Evolutionary conservation across 64 coral and sea anemone species (phyloP), one percentile per base, ranked within the genome.

Genomic region (Stichodactyla helianthus): DNA sequence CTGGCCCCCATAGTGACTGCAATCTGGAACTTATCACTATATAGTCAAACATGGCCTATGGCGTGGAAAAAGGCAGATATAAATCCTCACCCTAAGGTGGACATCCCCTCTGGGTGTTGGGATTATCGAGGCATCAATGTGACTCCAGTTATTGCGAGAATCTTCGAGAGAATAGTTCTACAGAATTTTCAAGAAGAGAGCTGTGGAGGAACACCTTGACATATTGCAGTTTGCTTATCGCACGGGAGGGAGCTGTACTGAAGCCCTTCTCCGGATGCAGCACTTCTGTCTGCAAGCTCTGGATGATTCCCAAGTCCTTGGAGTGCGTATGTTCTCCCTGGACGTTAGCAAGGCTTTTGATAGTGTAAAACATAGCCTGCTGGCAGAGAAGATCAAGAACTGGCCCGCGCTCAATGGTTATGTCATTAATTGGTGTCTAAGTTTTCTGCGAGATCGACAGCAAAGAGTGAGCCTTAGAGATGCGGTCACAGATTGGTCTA

Each of bases 101-200:
- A 87, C 65, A 77, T 52, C 18, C 82, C 89, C 25, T 13, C 25
- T 10, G 62, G 68, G 11, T 52, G 31, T 87, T 6, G 55, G 63
- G 67, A 86, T 71, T 91, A 60, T 85, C 44, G 89, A 79, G 89
- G 89, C 22, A 86, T 91, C 35, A 86, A 79, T 82, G 77, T 91
- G 16, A 86, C 89, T 51, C 89, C 83, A 19, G 74, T 91, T 19
- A 91, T 86, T 55, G 83, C 89, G 14, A 77, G 83, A 52, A 13
- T n/a, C 17, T 86, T 91, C 61, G 89, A 91, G 53, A 91, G 70
- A 61, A 59, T 51, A n/a, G 83, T 91, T n/a, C 5, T 91, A 91
- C 59, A 20, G 58, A 77, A 62, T 15, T 50, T 86, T 86, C 71
- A 82, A 17, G 26, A 91, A 86, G 83, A 10, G 51, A 54, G 56